Percentiles rank a stretch among this genome's conserved stretches.
Evolutionary conservation across 2,797 vertebrate species (phyloP).

Genomic region (Paguma larvata): DNA sequence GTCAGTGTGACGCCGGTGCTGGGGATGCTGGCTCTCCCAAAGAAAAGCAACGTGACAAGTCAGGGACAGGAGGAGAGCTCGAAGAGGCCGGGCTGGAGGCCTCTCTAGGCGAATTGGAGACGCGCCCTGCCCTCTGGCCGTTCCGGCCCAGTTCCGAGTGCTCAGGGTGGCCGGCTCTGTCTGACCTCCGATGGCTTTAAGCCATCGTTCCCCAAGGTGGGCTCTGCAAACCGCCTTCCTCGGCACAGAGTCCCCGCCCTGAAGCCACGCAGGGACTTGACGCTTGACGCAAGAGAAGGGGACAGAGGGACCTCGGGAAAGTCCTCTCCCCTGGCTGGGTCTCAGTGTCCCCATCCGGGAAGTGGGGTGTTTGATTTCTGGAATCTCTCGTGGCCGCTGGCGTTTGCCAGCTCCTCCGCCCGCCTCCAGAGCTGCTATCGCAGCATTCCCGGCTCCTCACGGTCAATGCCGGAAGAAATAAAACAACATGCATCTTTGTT

Average conservation of each 20-base stretch:
- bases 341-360: background rate
- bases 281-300: background rate
- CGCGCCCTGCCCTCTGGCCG: background rate
- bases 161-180: fast-evolving
- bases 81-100: background rate
- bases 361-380: background rate
- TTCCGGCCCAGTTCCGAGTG: background rate
- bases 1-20: background rate
- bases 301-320: background rate
- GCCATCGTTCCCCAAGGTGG: background rate
- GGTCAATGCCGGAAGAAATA: background rate
- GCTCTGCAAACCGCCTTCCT: background rate
- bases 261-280: background rate
- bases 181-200: background rate
- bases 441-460: background rate
- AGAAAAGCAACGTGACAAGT: background rate
- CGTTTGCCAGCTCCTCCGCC: background rate
- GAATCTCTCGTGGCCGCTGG: background rate
- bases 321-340: background rate
- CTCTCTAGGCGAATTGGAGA: no score
- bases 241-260: background rate
- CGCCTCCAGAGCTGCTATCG: background rate
- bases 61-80: background rate
- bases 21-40: background rate
- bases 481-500: background rate